Conservation (phyloP, 2,797 vertebrate species). For the Scolopax rusticola region DNA sequence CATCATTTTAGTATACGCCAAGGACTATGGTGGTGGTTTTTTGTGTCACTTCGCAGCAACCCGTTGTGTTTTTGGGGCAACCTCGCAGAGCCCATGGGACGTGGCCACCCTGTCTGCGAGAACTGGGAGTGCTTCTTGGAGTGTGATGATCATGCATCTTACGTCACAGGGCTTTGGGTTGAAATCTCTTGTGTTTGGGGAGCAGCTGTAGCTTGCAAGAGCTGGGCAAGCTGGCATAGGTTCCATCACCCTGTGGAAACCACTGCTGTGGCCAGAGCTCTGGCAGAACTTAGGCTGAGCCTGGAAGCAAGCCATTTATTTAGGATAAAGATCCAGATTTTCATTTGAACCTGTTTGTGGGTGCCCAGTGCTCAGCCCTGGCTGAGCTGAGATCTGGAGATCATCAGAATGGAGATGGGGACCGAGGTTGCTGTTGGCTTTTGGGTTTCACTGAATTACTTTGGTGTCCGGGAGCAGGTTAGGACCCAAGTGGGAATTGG, state of each 20-base stretch:
- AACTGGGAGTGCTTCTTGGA: background rate
- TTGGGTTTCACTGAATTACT: background rate
- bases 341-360: fast-evolving
- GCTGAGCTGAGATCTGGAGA: background rate
- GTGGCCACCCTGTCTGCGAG: background rate
- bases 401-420: background rate
- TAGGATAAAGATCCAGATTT: background rate
- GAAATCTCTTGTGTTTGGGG: background rate
- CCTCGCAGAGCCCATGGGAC: fast-evolving
- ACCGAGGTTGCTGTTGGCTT: background rate
- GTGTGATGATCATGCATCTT: background rate
- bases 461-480: background rate
- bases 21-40: fast-evolving
- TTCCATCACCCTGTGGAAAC: background rate
- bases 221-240: background rate
- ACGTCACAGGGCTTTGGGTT: background rate
- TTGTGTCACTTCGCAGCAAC: background rate
- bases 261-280: background rate
- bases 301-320: background rate
- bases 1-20: background rate
- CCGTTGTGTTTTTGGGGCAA: background rate
- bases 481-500: background rate
- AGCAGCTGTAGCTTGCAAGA: background rate
- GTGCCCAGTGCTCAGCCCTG: background rate
- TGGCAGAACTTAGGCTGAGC: background rate